These are phyloP conservation scores for Ooceraea biroi DNA, from an alignment of 1,140 invertebrate genomes.

Conservation along the genomic window DNA sequence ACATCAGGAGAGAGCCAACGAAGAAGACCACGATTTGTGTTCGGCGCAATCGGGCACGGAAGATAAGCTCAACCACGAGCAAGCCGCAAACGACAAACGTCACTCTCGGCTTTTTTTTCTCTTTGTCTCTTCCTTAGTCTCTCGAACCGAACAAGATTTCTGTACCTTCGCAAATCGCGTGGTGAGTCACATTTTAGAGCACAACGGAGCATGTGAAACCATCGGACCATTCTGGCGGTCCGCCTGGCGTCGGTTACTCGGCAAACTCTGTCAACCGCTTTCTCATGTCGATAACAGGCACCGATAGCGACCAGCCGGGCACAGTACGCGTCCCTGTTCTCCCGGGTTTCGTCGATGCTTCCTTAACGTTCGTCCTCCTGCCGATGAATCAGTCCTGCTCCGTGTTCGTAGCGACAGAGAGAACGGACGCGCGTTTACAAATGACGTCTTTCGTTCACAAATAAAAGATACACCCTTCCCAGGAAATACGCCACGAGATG, in stretches of 20 bases:
- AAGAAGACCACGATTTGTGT: slow-evolving; percentile 21
- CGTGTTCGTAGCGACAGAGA: background rate
- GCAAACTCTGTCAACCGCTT: slow-evolving; percentile 76
- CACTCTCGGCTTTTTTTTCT: no score
- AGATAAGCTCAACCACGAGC: slow-evolving; percentile 29
- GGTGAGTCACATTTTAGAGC: slow-evolving; percentile 42
- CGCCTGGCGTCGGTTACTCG: slow-evolving; percentile 70
- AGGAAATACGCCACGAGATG: background rate
- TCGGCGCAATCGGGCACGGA: slow-evolving; percentile 7
- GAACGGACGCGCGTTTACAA: background rate
- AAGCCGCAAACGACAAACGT: slow-evolving; percentile 31
- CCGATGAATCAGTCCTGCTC: slow-evolving; percentile 50
- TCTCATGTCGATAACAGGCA: slow-evolving; percentile 75
- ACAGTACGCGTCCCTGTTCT: slow-evolving; percentile 46
- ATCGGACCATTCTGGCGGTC: background rate
- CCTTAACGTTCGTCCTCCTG: slow-evolving; percentile 38
- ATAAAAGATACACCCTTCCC: slow-evolving; percentile 9
- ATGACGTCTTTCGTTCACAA: background rate
- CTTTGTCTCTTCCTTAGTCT: background rate
- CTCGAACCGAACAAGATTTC: slow-evolving; percentile 69
- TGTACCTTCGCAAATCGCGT: slow-evolving; percentile 2
- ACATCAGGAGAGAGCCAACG: background rate
- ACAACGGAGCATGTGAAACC: slow-evolving; percentile 66
- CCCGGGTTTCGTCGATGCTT: slow-evolving; percentile 9
- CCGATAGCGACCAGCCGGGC: slow-evolving; percentile 62